phyloP scores from a whole-genome alignment of 2,113 vertebrate genomes.

The Macrotus californicus region DNA sequence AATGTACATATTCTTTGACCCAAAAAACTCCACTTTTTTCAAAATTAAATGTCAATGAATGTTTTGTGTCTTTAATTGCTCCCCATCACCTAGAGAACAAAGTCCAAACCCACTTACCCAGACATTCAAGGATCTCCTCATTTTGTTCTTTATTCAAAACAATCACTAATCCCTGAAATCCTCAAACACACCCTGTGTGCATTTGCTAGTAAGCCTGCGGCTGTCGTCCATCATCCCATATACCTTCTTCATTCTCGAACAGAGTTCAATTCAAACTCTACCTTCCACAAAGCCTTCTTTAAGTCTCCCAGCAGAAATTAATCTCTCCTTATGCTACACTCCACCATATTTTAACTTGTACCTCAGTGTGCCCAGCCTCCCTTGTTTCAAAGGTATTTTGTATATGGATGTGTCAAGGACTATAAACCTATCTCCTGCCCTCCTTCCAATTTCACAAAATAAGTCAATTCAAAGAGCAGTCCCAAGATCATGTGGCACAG shows the following conservation, averaged over 20 bases:
- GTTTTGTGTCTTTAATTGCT: not conserved
- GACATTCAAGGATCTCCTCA: not conserved
- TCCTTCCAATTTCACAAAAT: not conserved
- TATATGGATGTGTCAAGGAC: not conserved
- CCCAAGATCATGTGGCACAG: not conserved
- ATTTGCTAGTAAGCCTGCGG: not conserved
- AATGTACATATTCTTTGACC: not conserved
- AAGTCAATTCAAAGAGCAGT: not conserved
- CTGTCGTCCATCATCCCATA: not conserved
- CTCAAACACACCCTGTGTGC: not conserved
- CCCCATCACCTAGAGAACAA: not conserved
- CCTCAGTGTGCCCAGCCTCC: not conserved
- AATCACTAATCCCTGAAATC: not conserved
- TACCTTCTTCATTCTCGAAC: not conserved
- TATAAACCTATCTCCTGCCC: not conserved
- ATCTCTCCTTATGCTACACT: not conserved
- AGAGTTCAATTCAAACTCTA: not conserved
- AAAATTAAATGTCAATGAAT: not conserved
- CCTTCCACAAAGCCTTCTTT: not conserved
- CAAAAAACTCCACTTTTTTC: constrained; percentile 1
- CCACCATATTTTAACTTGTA: not conserved
- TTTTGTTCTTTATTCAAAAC: not conserved
- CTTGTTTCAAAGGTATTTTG: not conserved
- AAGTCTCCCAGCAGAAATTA: not conserved
- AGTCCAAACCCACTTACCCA: not conserved